phyloP scores from a whole-genome alignment of 2,797 vertebrate genomes.

The Melanotaenia parkinsoni region DNA sequence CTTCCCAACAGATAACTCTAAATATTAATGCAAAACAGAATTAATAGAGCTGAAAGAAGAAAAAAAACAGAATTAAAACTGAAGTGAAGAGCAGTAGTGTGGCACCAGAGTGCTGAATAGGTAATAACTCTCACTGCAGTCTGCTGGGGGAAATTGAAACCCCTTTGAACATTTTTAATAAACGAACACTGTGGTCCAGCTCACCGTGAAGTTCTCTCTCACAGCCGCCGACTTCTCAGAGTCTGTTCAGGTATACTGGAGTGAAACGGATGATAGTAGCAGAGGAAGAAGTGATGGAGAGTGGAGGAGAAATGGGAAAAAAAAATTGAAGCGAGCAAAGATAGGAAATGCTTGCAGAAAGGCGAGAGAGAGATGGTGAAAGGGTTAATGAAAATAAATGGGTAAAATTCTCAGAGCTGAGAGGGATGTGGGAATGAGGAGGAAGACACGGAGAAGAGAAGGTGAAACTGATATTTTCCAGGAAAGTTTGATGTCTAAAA shows the following conservation, averaged over 20 bases:
- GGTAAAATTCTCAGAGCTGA: background rate
- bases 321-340: background rate
- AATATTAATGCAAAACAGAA: constrained; percentile 29
- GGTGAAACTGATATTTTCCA: too few species aligned
- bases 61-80: constrained; percentile 19
- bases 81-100: constrained; percentile 9
- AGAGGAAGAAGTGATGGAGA: background rate
- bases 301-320: background rate
- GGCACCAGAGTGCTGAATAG: constrained; percentile 23
- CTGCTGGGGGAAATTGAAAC: constrained; percentile 51
- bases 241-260: constrained; percentile 28
- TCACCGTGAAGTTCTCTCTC: constrained; percentile 10
- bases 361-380: background rate
- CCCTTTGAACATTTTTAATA: constrained; percentile 56
- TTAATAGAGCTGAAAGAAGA: constrained; percentile 9
- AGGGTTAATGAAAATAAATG: background rate
- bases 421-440: background rate
- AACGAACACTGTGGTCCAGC: constrained; percentile 25
- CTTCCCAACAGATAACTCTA: constrained; percentile 15
- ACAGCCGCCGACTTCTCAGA: background rate
- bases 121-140: constrained; percentile 41
- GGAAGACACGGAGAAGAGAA: too few species aligned
- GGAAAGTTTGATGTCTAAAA: background rate
- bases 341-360: constrained; percentile 3
- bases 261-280: constrained; percentile 11